Evolutionary conservation across 2,797 vertebrate species (phyloP).

Genomic region (Aulostomus chinensis): DNA sequence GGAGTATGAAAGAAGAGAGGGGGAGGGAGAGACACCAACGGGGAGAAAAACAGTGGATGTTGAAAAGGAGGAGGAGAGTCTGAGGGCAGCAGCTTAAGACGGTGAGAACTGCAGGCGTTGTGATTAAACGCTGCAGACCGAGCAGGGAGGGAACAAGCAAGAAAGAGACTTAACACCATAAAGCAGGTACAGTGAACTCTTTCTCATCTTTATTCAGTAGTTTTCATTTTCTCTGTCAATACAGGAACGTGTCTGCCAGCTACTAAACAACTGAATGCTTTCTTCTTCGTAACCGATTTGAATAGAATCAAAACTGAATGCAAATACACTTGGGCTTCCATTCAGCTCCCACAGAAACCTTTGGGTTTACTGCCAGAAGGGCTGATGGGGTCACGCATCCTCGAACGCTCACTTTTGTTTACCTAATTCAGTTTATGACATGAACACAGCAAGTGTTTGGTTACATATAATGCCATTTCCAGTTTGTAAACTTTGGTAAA

Average conservation of each 20-base stretch:
- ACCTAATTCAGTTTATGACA: too few species aligned
- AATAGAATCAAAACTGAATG: not conserved
- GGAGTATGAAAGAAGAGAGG: conserved; percentile 22
- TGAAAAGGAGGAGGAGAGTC: conserved; percentile 60
- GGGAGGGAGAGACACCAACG: conserved; percentile 48
- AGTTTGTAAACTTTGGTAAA: too few species aligned
- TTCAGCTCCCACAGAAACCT: conserved; percentile 54
- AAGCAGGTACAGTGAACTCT: conserved; percentile 57
- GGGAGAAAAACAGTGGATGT: conserved; percentile 56
- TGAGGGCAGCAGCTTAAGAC: conserved; percentile 47
- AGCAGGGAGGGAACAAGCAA: conserved; percentile 12
- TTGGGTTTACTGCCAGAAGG: conserved; percentile 40
- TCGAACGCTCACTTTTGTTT: too few species aligned
- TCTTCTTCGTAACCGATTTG: not conserved
- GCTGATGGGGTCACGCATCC: conserved; percentile 21
- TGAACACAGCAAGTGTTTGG: too few species aligned
- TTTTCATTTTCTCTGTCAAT: conserved; percentile 14
- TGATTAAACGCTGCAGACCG: conserved; percentile 33
- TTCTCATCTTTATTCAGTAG: not conserved
- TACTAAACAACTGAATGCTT: not conserved
- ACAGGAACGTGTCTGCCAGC: not conserved
- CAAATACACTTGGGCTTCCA: conserved; percentile 1
- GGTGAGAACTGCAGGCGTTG: conserved; percentile 37
- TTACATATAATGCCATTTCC: too few species aligned
- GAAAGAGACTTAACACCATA: conserved; percentile 9